Evolutionary conservation across 2,113 vertebrate species (phyloP).

Genomic region (Microtus montanus): DNA sequence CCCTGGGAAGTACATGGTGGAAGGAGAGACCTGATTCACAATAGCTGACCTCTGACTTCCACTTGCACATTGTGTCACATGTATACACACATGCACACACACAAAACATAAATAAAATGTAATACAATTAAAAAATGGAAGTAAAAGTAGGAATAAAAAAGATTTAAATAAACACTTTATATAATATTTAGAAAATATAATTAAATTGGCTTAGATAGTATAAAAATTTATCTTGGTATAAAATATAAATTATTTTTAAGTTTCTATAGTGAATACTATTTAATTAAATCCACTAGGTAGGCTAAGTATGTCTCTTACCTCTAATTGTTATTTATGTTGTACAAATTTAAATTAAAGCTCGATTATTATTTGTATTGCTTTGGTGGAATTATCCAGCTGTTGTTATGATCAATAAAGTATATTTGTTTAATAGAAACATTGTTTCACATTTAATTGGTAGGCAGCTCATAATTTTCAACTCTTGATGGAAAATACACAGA

Average conservation of each 20-base stretch:
- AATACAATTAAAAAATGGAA: not conserved
- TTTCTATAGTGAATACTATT: not conserved
- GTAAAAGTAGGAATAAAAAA: not conserved
- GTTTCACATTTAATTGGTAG: not conserved
- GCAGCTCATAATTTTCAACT: not conserved
- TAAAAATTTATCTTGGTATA: not conserved
- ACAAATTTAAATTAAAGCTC: slow-evolving; percentile 17
- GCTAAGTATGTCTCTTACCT: not conserved
- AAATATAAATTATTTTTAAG: slow-evolving; percentile 32
- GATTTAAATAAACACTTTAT: not conserved
- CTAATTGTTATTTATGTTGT: not conserved
- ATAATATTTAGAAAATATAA: not conserved
- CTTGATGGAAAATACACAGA: slow-evolving; percentile 19
- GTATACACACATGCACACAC: not conserved
- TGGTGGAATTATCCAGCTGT: not conserved
- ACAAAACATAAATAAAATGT: not conserved
- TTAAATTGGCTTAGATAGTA: not conserved
- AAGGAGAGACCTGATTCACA: not conserved
- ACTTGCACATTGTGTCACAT: not conserved
- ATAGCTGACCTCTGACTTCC: not conserved
- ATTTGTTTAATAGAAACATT: slow-evolving; percentile 19
- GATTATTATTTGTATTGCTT: slow-evolving; percentile 14
- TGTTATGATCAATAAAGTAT: slow-evolving; percentile 9
- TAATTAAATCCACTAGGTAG: not conserved
- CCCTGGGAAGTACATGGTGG: too few relatives aligned